Conservation (phyloP, 2,888 invertebrate genomes). For the Microctonus aethiopoides region DNA sequence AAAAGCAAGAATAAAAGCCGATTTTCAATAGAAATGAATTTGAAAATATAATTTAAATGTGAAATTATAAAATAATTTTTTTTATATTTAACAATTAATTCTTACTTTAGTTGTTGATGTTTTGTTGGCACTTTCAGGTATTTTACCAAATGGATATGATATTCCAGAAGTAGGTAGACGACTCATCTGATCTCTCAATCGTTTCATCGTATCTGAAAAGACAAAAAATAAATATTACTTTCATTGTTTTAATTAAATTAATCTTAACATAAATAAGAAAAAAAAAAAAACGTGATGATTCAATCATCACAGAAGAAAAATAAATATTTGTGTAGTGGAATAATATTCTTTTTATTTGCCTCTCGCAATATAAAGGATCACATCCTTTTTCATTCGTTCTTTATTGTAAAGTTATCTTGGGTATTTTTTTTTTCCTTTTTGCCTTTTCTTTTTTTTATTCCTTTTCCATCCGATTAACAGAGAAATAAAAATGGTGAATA, state of each 20-base stretch:
- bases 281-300: neutral
- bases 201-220: conserved; percentile 52
- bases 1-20: neutral
- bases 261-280: neutral
- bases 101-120: conserved; percentile 63
- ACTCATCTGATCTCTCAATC: conserved; percentile 49
- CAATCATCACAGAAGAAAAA: neutral
- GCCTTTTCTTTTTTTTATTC: neutral
- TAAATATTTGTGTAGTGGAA: neutral
- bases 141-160: conserved; percentile 45
- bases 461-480: conserved; percentile 3
- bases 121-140: conserved; percentile 60
- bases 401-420: neutral
- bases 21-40: conserved; percentile 9
- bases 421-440: neutral
- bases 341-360: neutral
- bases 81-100: too few species aligned
- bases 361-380: neutral
- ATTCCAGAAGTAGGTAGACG: conserved; percentile 38
- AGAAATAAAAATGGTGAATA: conserved; percentile 18
- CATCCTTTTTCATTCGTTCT: neutral
- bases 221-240: conserved; percentile 14
- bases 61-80: too few species aligned
- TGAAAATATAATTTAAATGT: conserved; percentile 3
- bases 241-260: neutral